Conservation (phyloP, 2,888 invertebrate genomes). For the Didymodactylos carnosus region DNA sequence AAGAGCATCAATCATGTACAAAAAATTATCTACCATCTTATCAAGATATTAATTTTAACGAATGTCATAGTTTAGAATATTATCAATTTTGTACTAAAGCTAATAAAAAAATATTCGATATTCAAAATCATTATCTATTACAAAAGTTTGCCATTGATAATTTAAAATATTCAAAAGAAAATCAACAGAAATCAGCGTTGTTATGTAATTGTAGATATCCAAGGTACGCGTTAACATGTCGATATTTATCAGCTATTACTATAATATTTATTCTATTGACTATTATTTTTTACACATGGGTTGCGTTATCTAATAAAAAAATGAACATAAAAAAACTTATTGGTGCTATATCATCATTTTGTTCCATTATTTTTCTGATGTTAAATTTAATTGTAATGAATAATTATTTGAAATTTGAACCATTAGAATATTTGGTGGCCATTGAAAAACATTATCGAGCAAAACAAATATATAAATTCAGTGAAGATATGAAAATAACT, state of each 20-base stretch:
- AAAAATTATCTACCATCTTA: neutral
- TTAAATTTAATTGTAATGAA: neutral
- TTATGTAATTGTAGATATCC: neutral
- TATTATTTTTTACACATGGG: neutral
- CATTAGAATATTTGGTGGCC: neutral
- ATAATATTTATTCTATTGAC: neutral
- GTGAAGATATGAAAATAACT: neutral
- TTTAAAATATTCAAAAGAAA: neutral
- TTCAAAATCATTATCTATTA: neutral
- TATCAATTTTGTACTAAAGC: neutral
- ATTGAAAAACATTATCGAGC: neutral
- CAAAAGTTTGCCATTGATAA: neutral
- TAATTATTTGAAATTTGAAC: neutral
- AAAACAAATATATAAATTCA: neutral
- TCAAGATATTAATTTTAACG: neutral
- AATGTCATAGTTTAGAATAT: neutral
- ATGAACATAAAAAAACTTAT: neutral
- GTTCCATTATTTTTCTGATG: neutral
- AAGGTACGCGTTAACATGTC: neutral
- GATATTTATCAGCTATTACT: neutral
- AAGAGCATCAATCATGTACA: neutral
- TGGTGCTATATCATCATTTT: neutral
- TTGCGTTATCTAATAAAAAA: neutral
- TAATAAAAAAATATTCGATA: neutral
- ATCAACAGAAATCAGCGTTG: too few relatives aligned